Evolutionary conservation across 2,113 vertebrate genomes (phyloP), one percentile per base, ranked within the genome.

Genomic region (Misgurnus mizolepis): DNA sequence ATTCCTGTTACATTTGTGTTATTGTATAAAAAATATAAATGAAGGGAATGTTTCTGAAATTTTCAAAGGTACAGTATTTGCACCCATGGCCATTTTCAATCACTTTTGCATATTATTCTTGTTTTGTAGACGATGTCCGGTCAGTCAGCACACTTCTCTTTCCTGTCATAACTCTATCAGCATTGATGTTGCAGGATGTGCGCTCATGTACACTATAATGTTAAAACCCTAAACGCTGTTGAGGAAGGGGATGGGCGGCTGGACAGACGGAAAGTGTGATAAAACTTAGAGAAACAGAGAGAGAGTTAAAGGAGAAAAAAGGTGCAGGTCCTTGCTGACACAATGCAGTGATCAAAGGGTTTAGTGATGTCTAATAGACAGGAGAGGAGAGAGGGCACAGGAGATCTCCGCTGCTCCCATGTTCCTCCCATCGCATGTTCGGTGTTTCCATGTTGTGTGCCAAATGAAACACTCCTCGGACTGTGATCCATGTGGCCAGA

Each of bases 161-260:
- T 92, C 91, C 90, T 91, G 89, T 43, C 81, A 43, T 88, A 88
- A 88, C 82, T 87, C 87, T 86, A 77, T 85, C 79, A 71, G 50
- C 77, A 71, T 81, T 87, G 82, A 85, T 84, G 72, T 64, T 85
- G 83, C 45, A 60, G 61, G 43, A 64, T 79, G 47, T 64, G 45
- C 14, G 6, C 39, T 76, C 34, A 68, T 50, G 27, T 60, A 12
- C 61, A 39, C 45, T 43, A 4, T 56, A 74, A 58, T 84, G 79
- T 85, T 88, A 68, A 85, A 78, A 86, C 85, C 56, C 74, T 60
- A 80, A 7, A 67, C 72, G 60, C 64, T 82, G 39, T 50, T 71
- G 83, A 89, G 89, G 85, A 86, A 90, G 84, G 84, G 89, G 88
- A 90, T 90, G 92, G 89, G 88, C 83, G 92, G 89, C 74, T 85